phyloP scores from a whole-genome alignment of 2,797 vertebrate genomes.

The Simalia tracyae region DNA sequence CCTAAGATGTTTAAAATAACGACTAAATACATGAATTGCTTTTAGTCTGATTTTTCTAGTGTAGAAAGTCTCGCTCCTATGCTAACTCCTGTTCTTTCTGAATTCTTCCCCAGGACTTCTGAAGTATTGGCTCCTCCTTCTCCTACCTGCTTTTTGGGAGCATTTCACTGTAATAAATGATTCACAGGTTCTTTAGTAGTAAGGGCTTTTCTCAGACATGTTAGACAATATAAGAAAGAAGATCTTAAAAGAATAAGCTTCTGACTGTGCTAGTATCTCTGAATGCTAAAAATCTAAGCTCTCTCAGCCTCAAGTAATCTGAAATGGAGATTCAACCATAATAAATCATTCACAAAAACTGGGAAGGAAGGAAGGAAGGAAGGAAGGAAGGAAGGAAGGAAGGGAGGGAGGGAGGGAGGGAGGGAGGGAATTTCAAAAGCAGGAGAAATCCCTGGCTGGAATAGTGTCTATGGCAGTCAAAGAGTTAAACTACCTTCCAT shows the following conservation, averaged over 20 bases:
- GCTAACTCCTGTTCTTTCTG: neutral
- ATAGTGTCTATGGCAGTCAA: neutral
- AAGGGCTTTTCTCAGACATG: neutral
- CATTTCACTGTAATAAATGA: neutral
- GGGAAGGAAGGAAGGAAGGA: neutral
- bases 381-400: neutral
- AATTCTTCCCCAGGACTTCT: neutral
- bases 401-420: neutral
- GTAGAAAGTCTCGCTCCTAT: neutral
- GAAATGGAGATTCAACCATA: neutral
- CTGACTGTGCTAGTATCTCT: neutral
- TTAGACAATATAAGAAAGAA: neutral
- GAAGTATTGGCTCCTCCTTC: neutral
- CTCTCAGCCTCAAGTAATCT: neutral
- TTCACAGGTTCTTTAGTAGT: neutral
- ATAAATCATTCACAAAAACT: neutral
- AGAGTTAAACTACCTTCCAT: neutral
- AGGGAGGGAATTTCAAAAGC: neutral
- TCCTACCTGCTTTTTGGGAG: neutral
- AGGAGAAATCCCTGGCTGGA: neutral
- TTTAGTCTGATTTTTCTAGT: neutral
- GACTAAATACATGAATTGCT: neutral
- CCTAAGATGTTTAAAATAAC: neutral
- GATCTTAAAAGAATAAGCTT: neutral
- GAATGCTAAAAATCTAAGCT: neutral